Conservation (phyloP, 2,888 invertebrate species). For the Tenthredo amoena region DNA sequence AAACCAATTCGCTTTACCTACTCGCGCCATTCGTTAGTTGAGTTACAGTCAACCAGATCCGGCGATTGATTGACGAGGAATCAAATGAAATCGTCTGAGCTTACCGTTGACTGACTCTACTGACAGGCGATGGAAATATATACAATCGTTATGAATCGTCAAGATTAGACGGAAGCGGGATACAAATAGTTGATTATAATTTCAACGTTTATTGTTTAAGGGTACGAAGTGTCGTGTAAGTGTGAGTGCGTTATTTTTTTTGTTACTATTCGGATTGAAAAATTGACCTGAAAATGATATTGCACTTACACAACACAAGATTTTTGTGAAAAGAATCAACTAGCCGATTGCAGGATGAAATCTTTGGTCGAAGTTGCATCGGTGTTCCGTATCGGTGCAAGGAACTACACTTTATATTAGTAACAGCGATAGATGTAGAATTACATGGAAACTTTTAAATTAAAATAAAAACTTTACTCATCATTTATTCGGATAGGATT, state of each 20-base stretch:
- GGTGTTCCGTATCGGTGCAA: background rate
- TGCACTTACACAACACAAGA: constrained; percentile 26
- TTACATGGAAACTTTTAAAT: background rate
- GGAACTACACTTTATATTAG: background rate
- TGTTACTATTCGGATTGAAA: background rate
- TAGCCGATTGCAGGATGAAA: background rate
- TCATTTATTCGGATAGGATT: background rate
- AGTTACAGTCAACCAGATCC: background rate
- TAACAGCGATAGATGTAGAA: background rate
- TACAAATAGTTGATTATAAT: background rate
- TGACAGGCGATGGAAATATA: background rate
- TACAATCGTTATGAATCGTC: background rate
- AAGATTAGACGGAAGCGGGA: background rate
- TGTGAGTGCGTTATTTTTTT: background rate
- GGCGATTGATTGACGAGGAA: constrained; percentile 22
- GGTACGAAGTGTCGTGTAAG: background rate
- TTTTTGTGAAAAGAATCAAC: constrained; percentile 9
- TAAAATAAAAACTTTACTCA: background rate
- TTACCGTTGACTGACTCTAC: constrained; percentile 27
- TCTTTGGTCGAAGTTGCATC: background rate
- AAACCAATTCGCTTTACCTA: background rate
- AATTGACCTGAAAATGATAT: background rate
- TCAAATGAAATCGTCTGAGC: constrained; percentile 15
- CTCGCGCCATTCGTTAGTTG: constrained; percentile 5
- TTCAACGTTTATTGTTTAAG: background rate